Base-by-base conservation (phyloP, 35 echinoderm and acorn worm species). In the Ptychodera flava region DNA sequence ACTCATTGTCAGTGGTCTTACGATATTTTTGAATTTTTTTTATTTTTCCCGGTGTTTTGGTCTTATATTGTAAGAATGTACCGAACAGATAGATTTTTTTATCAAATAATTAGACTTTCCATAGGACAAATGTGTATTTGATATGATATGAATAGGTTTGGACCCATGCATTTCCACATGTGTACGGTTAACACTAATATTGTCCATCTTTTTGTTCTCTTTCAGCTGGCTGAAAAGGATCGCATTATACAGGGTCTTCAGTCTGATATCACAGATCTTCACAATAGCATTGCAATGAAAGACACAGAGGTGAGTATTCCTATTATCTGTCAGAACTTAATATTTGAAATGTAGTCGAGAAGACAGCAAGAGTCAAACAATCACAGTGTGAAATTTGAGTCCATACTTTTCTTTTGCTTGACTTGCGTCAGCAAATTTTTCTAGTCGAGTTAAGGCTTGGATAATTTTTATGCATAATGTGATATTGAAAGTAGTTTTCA, bases 281-380 rank as follows among this genome's bases (percentile, higher is more conserved):
- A 94, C 37, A 82, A 80, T 78, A 88, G 88, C 78, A 45, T 94
- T 31, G 86, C 80, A n/a, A 37, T 94, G 31, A 77, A 83, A 10
- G 85, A 90, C 34, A 80, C 92, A 64, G 89, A 94, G 85, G 92
- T 94, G 77, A 88, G 80, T 35, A 35, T 1, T 86, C 27, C 27
- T 82, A 16, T 82, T 16, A 29, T 82, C 28, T 82, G 16, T 32
- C 29, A 27, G 0, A 30, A 82, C 34, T n/a, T 27, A n/a, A n/a
- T n/a, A n/a, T n/a, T n/a, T n/a, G n/a, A n/a, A n/a, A n/a, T n/a
- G n/a, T 1, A 82, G 15, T 32, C 16, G 31, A 28, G 16, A 22
- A 22, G 31, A 82, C 31, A 16, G 32, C 15, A 16, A 32, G 16
- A 32, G 15, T 82, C 32, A 82, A 28, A 16, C 16, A 28, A 15